A percentile compares a stretch with the other conserved stretches of the same genome.
Conservation (phyloP, 2,797 vertebrate species). For the Ispidina lecontei region DNA sequence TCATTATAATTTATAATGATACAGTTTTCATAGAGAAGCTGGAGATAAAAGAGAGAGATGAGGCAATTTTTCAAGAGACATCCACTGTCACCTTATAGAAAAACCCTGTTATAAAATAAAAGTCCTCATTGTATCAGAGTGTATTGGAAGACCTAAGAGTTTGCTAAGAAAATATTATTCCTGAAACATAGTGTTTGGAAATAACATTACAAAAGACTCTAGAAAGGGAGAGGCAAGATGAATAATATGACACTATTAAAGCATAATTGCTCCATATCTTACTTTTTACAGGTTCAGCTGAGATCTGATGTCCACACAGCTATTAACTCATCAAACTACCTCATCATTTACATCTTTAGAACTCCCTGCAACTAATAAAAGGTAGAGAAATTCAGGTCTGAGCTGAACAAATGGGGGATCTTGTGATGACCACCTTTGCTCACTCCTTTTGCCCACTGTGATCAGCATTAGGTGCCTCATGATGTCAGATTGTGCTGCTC, state of each 20-base stretch:
- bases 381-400: not conserved
- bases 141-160: not conserved
- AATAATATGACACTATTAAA: not conserved
- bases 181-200: not conserved
- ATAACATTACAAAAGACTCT: not conserved
- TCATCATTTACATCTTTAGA: not conserved
- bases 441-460: not conserved
- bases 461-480: not conserved
- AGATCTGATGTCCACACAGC: not conserved
- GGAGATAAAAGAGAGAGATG: constrained; percentile 63
- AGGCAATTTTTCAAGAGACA: constrained; percentile 67
- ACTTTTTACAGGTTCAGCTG: not conserved
- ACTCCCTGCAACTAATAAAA: not conserved
- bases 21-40: constrained; percentile 52
- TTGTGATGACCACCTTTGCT: not conserved
- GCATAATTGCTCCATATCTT: not conserved
- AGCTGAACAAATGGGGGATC: not conserved
- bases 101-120: constrained; percentile 5
- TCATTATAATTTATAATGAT: constrained; percentile 73
- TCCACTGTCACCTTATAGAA: not conserved
- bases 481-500: not conserved
- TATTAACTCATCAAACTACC: not conserved
- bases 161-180: not conserved
- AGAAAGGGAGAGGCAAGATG: not conserved
- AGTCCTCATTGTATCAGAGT: not conserved